Base-by-base conservation (phyloP, 2,888 invertebrate genomes). In the Agrochola circellaris region DNA sequence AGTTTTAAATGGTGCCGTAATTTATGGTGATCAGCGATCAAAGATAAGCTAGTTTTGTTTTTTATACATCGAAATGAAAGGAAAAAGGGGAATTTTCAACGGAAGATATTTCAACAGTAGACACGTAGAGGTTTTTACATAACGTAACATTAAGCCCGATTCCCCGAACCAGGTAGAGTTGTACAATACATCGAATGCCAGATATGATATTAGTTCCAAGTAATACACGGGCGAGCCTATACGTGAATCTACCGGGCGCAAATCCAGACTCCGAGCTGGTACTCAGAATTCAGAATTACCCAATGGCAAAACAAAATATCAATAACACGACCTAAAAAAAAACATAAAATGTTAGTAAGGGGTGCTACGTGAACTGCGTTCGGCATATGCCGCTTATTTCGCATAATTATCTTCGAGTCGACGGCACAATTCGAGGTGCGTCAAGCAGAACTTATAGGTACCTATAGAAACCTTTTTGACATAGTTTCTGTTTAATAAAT, bases 1-100 rank as follows among this genome's bases (percentile, higher is more conserved):
- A 75, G 51, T 74, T 72, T 74, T 86, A 64, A 78, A 86, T 60
- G 61, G 30, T 34, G 45, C 2, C 1, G 45, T 42, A 20, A 58
- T 73, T 83, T 77, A 73, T 60, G 42, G 23, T 61, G n/a, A 34
- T 66, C n/a, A 34, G 23, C 51, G n/a, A 34, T 66, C 20, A 42
- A 23, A 48, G 70, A 75, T 69, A 75, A 51, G 34, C 7, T 58
- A 66, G 61, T 70, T 69, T 58, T 34, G 11, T 61, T 45, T 45
- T 17, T 60, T 23, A 13, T 65, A 0, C 6, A 23, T 26, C 20
- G 13, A n/a, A 45, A 26, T 34, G 11, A 48, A 69, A 38, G 15
- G 7, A 13, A 61, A 68, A 60, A n/a, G 6, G 1, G 11, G 23
- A 51, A 51, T 9, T 67, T 6, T 0, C 6, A 20, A 8, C n/a